These are phyloP conservation scores for Papilio glaucus DNA, from an alignment of 1,140 invertebrate species.

Conservation along the genomic window DNA sequence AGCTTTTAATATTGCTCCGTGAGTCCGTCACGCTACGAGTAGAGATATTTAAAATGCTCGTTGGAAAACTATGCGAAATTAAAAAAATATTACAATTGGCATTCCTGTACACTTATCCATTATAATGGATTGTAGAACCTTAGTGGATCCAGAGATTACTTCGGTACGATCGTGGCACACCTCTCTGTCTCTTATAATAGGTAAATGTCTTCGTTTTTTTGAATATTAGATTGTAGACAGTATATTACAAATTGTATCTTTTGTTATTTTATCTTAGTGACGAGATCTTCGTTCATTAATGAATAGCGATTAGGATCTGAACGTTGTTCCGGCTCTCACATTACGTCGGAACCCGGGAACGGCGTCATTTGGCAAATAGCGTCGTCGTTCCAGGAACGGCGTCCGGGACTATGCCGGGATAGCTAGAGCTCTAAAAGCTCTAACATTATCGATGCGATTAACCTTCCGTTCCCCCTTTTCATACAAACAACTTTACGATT, in stretches of 20 bases:
- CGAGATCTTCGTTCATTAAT: slow-evolving; percentile 5
- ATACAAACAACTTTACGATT: slow-evolving; percentile 27
- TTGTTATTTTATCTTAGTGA: not conserved
- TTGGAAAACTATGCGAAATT: not conserved
- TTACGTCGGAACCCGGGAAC: slow-evolving; percentile 8
- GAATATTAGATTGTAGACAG: no score
- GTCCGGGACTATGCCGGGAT: not conserved
- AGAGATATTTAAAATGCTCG: not conserved
- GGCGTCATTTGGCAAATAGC: slow-evolving; percentile 23
- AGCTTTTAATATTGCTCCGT: slow-evolving; percentile 7
- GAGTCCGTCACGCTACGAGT: not conserved
- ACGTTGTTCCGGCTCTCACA: slow-evolving; percentile 19
- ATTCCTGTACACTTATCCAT: no score
- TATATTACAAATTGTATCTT: no score
- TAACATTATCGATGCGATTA: slow-evolving; percentile 22
- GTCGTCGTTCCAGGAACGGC: slow-evolving; percentile 10
- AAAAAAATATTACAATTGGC: not conserved
- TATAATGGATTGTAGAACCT: no score
- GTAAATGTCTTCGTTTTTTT: no score
- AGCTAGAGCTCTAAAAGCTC: not conserved
- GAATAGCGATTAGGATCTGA: slow-evolving; percentile 18
- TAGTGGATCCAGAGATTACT: no score
- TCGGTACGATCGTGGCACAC: no score
- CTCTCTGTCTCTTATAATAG: no score
- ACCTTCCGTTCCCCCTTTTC: slow-evolving; percentile 7